Evolutionary conservation across 1,140 invertebrate genomes (phyloP).

Genomic region (Schlechtendalia chinensis): DNA sequence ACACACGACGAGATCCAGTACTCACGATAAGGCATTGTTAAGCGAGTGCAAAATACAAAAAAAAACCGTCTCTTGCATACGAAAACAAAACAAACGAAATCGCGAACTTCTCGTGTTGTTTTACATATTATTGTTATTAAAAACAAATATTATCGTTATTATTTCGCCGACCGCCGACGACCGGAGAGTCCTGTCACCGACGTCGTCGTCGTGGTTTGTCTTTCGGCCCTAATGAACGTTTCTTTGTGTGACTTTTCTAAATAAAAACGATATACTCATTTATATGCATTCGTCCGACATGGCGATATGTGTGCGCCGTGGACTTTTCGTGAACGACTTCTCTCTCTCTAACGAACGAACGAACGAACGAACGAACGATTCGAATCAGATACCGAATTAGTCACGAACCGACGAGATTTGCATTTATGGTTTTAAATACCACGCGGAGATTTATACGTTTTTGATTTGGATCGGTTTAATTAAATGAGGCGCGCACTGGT

Average conservation of each 20-base stretch:
- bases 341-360: no score
- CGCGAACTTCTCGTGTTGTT: slow-evolving; percentile 38
- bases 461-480: slow-evolving; percentile 44
- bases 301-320: neutral
- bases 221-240: slow-evolving; percentile 38
- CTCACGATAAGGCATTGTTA: slow-evolving; percentile 47
- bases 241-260: slow-evolving; percentile 19
- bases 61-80: slow-evolving; percentile 1
- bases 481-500: slow-evolving; percentile 18
- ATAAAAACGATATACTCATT: neutral
- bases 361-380: no score
- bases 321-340: slow-evolving; percentile 41
- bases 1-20: slow-evolving; percentile 39
- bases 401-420: slow-evolving; percentile 44
- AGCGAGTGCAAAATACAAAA: slow-evolving; percentile 3
- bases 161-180: neutral
- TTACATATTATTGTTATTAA: slow-evolving; percentile 30
- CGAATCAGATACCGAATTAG: slow-evolving; percentile 44
- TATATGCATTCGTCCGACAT: neutral
- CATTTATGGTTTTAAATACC: slow-evolving; percentile 45
- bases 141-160: slow-evolving; percentile 11
- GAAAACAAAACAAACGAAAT: slow-evolving; percentile 30
- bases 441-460: slow-evolving; percentile 44
- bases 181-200: neutral
- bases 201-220: slow-evolving; percentile 5